phyloP scores from a whole-genome alignment of 2,113 vertebrate genomes.

The Brachyhypopomus gauderio region DNA sequence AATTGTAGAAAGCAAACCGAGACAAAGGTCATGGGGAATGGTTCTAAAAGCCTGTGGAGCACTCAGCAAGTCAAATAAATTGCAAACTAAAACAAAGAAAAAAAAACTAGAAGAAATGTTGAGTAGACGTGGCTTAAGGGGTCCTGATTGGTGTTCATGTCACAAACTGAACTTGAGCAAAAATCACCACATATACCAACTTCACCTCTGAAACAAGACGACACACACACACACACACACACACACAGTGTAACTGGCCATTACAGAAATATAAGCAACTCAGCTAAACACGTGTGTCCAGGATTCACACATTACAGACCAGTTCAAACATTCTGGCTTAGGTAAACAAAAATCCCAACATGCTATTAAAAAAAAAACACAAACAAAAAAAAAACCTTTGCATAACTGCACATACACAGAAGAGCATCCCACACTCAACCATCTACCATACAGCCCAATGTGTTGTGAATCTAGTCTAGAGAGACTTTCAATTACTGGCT shows the following conservation, averaged over 20 bases:
- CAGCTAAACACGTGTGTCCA: background rate
- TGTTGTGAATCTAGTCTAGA: background rate
- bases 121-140: conserved; percentile 22
- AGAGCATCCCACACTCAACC: background rate
- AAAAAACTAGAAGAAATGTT: conserved; percentile 12
- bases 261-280: background rate
- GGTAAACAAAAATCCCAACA: background rate
- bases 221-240: conserved; percentile 9
- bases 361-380: background rate
- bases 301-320: background rate
- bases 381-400: conserved; percentile 49
- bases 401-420: background rate
- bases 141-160: conserved; percentile 7
- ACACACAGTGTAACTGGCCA: background rate
- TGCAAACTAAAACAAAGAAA: background rate
- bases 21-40: background rate
- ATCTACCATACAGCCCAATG: background rate
- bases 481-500: background rate
- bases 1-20: conserved; percentile 26
- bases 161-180: background rate
- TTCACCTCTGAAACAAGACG: background rate
- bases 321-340: too few species aligned
- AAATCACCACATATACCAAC: too few species aligned
- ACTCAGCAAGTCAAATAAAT: conserved; percentile 18
- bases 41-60: conserved; percentile 25